Evolutionary conservation across 1,140 invertebrate genomes (phyloP).

Genomic region (Leptopilina clavipes): DNA sequence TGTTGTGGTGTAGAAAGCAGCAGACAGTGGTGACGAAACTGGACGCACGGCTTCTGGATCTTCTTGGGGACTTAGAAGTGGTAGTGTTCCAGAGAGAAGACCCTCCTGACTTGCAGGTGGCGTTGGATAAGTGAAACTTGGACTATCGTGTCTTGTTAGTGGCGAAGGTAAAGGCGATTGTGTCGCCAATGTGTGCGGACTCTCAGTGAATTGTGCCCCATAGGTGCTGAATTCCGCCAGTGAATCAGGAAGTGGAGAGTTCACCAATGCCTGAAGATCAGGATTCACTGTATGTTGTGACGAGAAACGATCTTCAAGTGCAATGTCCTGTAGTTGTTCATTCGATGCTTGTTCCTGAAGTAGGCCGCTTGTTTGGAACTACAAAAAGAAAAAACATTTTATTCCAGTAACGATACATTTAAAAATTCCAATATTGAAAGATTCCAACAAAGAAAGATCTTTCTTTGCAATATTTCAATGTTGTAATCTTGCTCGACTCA

Average conservation of each 20-base stretch:
- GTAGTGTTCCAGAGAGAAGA: slow-evolving; percentile 73
- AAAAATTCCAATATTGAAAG: too few relatives aligned
- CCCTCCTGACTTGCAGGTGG: slow-evolving; percentile 89
- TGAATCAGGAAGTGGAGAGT: slow-evolving; percentile 85
- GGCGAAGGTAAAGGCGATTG: slow-evolving; percentile 82
- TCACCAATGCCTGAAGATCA: slow-evolving; percentile 82
- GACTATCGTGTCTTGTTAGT: slow-evolving; percentile 77
- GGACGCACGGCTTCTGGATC: slow-evolving; percentile 77
- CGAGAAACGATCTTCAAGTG: slow-evolving; percentile 79
- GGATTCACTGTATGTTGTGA: slow-evolving; percentile 81
- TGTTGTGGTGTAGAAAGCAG: slow-evolving; percentile 89
- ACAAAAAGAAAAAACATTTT: slow-evolving; percentile 73
- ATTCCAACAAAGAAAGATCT: too few relatives aligned
- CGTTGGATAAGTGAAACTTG: slow-evolving; percentile 86
- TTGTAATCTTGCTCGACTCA: too few relatives aligned
- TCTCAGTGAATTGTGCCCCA: slow-evolving; percentile 74
- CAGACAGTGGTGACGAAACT: slow-evolving; percentile 83
- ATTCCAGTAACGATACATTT: too few relatives aligned
- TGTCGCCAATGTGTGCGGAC: slow-evolving; percentile 74
- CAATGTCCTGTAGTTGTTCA: slow-evolving; percentile 81
- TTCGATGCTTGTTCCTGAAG: slow-evolving; percentile 77
- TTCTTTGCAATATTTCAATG: not conserved
- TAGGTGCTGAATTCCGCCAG: slow-evolving; percentile 88
- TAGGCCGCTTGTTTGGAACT: slow-evolving; percentile 76
- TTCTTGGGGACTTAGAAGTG: slow-evolving; percentile 75